A percentile compares a stretch with the other conserved stretches of the same genome.
Conservation (phyloP, 2,888 invertebrate species). For the Drosophila gaucha region DNA sequence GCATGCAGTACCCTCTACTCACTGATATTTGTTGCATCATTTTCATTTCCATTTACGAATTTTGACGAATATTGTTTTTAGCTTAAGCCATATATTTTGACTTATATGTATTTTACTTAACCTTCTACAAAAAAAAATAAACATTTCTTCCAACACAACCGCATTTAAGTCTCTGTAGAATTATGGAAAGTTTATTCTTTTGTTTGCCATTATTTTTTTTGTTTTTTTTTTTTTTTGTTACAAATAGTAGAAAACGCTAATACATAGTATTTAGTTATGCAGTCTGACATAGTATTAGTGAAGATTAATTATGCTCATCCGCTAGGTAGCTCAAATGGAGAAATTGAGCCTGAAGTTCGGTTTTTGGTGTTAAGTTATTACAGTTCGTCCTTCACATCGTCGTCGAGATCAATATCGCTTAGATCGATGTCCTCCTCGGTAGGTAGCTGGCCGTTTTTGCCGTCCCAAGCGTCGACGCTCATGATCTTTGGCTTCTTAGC, state of each 20-base stretch:
- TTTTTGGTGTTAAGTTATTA: constrained; percentile 53
- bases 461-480: constrained; percentile 94
- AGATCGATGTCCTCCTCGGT: constrained; percentile 94
- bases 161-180: background rate
- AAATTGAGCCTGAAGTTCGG: constrained; percentile 41
- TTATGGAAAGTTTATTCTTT: constrained; percentile 40
- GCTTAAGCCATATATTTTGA: constrained; percentile 2
- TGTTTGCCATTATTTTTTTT: constrained; percentile 20
- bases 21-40: no score
- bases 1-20: constrained; percentile 34
- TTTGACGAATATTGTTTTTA: constrained; percentile 1
- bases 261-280: constrained; percentile 55
- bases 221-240: constrained; percentile 26
- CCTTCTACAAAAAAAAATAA: constrained; percentile 6
- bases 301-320: constrained; percentile 9
- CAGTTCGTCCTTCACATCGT: constrained; percentile 86
- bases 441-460: constrained; percentile 95
- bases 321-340: no score
- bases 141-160: constrained; percentile 1
- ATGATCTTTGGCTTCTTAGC: constrained; percentile 91
- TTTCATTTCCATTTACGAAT: background rate
- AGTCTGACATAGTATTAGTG: constrained; percentile 27
- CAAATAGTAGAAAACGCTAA: constrained; percentile 44
- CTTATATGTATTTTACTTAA: constrained; percentile 4
- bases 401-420: constrained; percentile 94